Percentiles rank a stretch among this genome's conserved stretches.
Conservation (phyloP, 2,797 vertebrate genomes). For the Rhinogobio ventralis region DNA sequence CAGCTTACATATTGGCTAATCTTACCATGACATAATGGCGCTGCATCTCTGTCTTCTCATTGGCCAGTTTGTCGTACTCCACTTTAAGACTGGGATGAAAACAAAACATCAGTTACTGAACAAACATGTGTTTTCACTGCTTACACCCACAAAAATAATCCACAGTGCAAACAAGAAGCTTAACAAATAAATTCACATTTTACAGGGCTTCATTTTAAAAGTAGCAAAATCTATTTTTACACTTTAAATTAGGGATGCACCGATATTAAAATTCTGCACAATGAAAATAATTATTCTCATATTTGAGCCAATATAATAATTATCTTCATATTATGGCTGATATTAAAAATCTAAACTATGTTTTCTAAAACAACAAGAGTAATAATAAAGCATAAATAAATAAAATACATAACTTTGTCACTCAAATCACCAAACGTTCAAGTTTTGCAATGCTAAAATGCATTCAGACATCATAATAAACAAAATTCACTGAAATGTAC, state of each 20-base stretch:
- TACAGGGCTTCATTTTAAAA: neutral
- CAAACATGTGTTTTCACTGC: conserved; percentile 11
- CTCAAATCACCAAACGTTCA: neutral
- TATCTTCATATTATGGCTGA: neutral
- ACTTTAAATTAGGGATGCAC: neutral
- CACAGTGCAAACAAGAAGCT: conserved; percentile 1
- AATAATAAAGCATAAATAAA: neutral
- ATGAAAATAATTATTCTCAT: neutral
- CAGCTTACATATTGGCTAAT: conserved; percentile 69
- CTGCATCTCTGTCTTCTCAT: conserved; percentile 98
- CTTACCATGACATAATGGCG: conserved; percentile 98
- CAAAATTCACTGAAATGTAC: neutral
- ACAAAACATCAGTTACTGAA: conserved; percentile 72
- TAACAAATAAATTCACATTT: conserved; percentile 22
- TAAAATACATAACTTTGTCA: neutral
- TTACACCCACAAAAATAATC: conserved; percentile 4
- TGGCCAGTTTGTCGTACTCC: conserved; percentile 96
- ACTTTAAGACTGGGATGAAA: conserved; percentile 90
- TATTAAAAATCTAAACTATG: neutral
- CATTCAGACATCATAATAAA: neutral
- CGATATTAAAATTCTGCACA: neutral
- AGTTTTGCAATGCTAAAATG: neutral
- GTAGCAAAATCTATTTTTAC: neutral
- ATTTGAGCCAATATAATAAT: neutral
- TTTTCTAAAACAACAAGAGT: neutral